phyloP scores from a whole-genome alignment of 2,797 vertebrate species.

The Pogonophryne albipinna region DNA sequence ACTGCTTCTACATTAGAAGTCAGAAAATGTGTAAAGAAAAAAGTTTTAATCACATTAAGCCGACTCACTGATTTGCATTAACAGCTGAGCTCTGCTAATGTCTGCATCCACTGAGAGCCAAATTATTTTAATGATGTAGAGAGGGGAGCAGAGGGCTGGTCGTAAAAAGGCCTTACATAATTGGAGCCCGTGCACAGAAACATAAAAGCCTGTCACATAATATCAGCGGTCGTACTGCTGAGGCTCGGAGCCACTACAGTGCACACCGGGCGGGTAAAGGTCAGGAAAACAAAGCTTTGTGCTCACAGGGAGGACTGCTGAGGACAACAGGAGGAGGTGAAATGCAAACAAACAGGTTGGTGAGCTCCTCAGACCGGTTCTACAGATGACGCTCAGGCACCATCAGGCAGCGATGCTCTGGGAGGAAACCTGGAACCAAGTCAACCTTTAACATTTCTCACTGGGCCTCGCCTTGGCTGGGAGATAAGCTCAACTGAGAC shows the following conservation, averaged over 20 bases:
- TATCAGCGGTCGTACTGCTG: constrained; percentile 39
- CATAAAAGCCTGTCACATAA: constrained; percentile 57
- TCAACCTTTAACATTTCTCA: neutral
- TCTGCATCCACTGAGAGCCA: constrained; percentile 38
- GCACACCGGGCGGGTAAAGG: constrained; percentile 10
- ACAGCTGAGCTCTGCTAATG: constrained; percentile 61
- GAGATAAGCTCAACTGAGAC: neutral
- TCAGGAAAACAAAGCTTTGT: constrained; percentile 3
- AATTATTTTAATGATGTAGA: constrained; percentile 61
- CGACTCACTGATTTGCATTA: constrained; percentile 48
- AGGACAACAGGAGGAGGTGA: neutral
- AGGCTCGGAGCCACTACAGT: constrained; percentile 18
- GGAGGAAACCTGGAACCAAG: neutral
- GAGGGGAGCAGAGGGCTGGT: constrained; percentile 20
- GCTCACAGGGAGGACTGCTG: constrained; percentile 28
- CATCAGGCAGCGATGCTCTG: neutral
- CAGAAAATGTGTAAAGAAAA: neutral
- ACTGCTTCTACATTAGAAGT: constrained; percentile 17
- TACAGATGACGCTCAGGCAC: neutral
- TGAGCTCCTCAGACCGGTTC: constrained; percentile 66
- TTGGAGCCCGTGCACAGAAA: constrained; percentile 43
- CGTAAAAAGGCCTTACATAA: constrained; percentile 46
- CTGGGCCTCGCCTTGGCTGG: neutral
- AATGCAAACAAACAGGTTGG: constrained; percentile 58
- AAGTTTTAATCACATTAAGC: constrained; percentile 61